phyloP scores from a whole-genome alignment of 2,797 vertebrate species.

The Sebastes trivittatus region DNA sequence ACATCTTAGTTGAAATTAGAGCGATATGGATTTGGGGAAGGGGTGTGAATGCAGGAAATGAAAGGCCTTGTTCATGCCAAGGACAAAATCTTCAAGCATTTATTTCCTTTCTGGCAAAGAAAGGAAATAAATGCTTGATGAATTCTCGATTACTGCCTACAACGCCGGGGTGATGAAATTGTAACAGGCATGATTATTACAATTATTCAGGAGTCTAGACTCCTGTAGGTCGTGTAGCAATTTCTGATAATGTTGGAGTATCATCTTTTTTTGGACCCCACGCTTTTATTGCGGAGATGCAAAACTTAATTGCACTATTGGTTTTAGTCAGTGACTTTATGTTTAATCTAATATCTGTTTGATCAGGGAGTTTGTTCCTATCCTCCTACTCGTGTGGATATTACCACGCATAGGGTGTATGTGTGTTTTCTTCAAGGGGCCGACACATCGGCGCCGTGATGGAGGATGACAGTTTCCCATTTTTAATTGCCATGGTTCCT shows the following conservation, averaged over 20 bases:
- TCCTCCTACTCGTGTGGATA: constrained; percentile 27
- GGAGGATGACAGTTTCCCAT: constrained; percentile 79
- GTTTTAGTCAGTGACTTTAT: constrained; percentile 21
- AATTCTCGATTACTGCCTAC: constrained; percentile 38
- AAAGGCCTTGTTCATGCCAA: constrained; percentile 44
- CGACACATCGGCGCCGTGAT: constrained; percentile 58
- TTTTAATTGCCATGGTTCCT: constrained; percentile 84
- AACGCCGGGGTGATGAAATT: constrained; percentile 38
- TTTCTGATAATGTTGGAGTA: constrained; percentile 29
- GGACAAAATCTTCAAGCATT: not conserved
- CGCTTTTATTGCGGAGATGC: constrained; percentile 1
- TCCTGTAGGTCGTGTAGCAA: constrained; percentile 14
- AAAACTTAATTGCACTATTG: not conserved
- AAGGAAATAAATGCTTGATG: constrained; percentile 46
- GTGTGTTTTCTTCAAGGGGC: constrained; percentile 52
- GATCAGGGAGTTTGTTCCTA: constrained; percentile 36
- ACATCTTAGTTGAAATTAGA: constrained; percentile 43
- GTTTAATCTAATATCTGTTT: constrained; percentile 36
- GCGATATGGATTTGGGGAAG: constrained; percentile 46
- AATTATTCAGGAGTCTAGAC: constrained; percentile 46
- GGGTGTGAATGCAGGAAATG: constrained; percentile 41
- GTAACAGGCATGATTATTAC: constrained; percentile 46
- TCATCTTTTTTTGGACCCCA: not conserved
- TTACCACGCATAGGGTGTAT: constrained; percentile 16
- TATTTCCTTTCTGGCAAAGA: constrained; percentile 1